A percentile compares a stretch with the other conserved stretches of the same genome.
phyloP scores from a whole-genome alignment of 2,888 invertebrate genomes.

The Epistrophe grossulariae region DNA sequence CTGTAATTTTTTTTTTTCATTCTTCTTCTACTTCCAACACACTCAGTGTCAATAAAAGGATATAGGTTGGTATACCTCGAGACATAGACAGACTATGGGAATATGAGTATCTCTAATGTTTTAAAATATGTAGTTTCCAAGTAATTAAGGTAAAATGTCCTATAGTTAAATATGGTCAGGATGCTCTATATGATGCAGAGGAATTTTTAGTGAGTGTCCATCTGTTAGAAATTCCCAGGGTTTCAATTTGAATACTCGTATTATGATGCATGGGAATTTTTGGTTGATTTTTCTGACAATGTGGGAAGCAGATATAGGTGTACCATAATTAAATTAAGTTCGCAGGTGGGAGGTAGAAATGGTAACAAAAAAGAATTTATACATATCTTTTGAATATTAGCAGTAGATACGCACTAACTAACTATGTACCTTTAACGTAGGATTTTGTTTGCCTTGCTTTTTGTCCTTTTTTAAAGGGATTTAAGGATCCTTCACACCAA shows the following conservation, averaged over 20 bases:
- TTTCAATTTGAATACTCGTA: background rate
- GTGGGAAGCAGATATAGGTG: background rate
- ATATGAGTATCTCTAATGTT: background rate
- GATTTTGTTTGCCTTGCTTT: too few relatives aligned
- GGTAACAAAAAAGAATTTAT: too few relatives aligned
- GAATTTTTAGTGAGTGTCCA: constrained; percentile 51
- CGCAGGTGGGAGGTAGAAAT: background rate
- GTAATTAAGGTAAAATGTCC: constrained; percentile 15
- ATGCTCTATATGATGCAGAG: constrained; percentile 35
- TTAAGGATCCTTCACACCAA: too few relatives aligned
- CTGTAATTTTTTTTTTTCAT: background rate
- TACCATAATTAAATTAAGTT: background rate
- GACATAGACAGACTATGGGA: background rate
- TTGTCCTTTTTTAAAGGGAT: too few relatives aligned
- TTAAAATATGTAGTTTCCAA: constrained; percentile 26
- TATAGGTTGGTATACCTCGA: background rate
- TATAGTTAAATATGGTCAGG: background rate
- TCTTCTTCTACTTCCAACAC: background rate
- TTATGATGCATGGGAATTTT: constrained; percentile 52
- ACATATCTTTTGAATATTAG: too few relatives aligned
- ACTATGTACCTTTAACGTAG: too few relatives aligned
- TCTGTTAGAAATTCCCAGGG: constrained; percentile 64
- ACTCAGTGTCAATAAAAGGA: constrained; percentile 1
- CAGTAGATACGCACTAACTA: too few relatives aligned
- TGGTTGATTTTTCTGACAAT: background rate